These are phyloP conservation scores for Oxyteleia sp. DNA, from an alignment of 2,888 invertebrate species.

Conservation along the genomic window DNA sequence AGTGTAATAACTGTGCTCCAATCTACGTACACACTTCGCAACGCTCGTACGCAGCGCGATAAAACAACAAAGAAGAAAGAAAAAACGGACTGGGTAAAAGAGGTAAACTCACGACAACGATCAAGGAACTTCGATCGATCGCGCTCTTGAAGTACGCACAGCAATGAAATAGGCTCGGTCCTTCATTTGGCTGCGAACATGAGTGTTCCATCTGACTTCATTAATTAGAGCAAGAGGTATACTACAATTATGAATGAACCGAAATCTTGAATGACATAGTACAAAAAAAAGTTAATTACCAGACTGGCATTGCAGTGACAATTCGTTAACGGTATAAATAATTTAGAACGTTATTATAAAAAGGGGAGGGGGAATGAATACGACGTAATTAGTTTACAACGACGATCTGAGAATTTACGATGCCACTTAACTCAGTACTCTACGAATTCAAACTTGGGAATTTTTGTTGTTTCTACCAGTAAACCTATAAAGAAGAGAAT, in stretches of 20 bases:
- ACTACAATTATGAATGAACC: not conserved
- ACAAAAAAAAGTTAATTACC: conserved; percentile 1
- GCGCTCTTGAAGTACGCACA: not conserved
- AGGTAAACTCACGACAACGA: conserved; percentile 9
- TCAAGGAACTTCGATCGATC: conserved; percentile 22
- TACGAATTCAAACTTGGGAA: conserved; percentile 2
- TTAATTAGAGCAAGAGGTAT: not conserved
- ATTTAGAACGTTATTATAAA: conserved; percentile 5
- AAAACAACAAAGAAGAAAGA: conserved; percentile 66
- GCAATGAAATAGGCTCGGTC: not conserved
- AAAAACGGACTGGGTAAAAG: conserved; percentile 38
- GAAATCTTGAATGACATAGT: not conserved
- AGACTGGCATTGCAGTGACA: conserved; percentile 14
- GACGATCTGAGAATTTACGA: conserved; percentile 7
- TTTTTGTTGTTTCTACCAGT: conserved; percentile 32
- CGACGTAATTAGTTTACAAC: conserved; percentile 16
- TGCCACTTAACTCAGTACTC: conserved; percentile 6
- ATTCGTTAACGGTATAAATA: conserved; percentile 23
- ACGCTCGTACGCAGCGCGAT: conserved; percentile 55
- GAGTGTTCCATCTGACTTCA: not conserved
- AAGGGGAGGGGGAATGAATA: conserved; percentile 21
- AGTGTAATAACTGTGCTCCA: conserved; percentile 59
- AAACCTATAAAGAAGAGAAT: conserved; percentile 38
- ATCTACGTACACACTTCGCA: conserved; percentile 41
- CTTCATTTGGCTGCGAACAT: not conserved